Percentiles rank a stretch among this genome's conserved stretches.
Conservation (phyloP, 2,113 vertebrate genomes). For the Nannospalax galili region DNA sequence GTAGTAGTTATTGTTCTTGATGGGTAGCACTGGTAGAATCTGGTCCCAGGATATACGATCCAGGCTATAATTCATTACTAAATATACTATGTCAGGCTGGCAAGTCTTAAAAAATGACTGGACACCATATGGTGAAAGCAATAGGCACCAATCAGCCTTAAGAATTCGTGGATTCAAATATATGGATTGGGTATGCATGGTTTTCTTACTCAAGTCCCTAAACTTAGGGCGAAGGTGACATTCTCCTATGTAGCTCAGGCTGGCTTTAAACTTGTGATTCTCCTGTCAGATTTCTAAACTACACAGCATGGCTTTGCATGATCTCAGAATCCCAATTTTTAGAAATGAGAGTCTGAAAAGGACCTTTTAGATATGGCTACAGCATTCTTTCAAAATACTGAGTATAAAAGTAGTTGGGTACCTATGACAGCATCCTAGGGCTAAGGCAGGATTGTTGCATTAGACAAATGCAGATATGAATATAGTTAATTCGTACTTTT, state of each 20-base stretch:
- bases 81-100: background rate
- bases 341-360: background rate
- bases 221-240: background rate
- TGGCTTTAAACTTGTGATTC: background rate
- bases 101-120: background rate
- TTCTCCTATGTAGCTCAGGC: background rate
- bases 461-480: background rate
- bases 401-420: background rate
- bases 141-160: background rate
- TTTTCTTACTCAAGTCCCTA: background rate
- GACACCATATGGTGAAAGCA: background rate
- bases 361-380: background rate
- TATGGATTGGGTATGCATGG: background rate
- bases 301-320: background rate
- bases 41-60: background rate
- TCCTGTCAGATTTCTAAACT: background rate
- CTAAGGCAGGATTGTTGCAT: background rate
- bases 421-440: background rate
- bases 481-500: slow-evolving; percentile 17
- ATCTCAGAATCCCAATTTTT: background rate
- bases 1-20: background rate
- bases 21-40: background rate
- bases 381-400: background rate
- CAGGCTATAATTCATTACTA: background rate
- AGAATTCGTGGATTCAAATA: background rate